Conservation (phyloP, 2,113 vertebrate genomes). For the Lophotis ruficrista region DNA sequence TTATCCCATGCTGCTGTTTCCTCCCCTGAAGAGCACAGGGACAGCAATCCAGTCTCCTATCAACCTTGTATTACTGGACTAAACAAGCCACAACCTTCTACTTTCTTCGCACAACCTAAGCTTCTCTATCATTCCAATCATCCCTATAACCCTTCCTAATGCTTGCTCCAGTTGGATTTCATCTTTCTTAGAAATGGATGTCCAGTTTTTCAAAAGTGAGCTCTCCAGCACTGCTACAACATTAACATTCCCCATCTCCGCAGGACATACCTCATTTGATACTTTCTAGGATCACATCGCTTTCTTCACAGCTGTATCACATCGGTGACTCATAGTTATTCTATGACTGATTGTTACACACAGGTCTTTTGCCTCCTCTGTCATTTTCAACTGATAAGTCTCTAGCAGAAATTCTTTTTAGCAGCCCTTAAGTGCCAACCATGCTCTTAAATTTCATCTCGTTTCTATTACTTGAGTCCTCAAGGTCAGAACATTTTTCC, state of each 20-base stretch:
- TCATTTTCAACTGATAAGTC: constrained; percentile 24
- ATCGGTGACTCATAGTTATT: neutral
- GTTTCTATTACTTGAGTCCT: constrained; percentile 30
- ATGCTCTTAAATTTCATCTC: constrained; percentile 43
- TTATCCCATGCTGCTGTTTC: neutral
- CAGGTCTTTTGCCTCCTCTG: constrained; percentile 47
- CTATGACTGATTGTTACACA: constrained; percentile 14
- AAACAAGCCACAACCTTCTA: neutral
- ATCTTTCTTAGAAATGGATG: neutral
- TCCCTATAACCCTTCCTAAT: neutral
- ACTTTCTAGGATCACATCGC: neutral
- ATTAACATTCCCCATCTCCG: neutral
- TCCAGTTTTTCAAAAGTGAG: neutral
- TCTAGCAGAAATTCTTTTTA: constrained; percentile 35
- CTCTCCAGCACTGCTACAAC: neutral
- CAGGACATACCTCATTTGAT: neutral
- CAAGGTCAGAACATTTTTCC: constrained; percentile 37
- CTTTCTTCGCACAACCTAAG: neutral
- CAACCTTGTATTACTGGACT: neutral
- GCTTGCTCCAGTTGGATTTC: neutral
- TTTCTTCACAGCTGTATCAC: constrained; percentile 25
- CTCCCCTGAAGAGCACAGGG: neutral
- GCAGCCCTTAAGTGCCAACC: neutral
- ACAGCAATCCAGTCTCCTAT: neutral
- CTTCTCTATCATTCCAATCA: neutral